Base-by-base conservation (phyloP, 1,140 invertebrate species). In the Daktulosphaira vitifoliae region DNA sequence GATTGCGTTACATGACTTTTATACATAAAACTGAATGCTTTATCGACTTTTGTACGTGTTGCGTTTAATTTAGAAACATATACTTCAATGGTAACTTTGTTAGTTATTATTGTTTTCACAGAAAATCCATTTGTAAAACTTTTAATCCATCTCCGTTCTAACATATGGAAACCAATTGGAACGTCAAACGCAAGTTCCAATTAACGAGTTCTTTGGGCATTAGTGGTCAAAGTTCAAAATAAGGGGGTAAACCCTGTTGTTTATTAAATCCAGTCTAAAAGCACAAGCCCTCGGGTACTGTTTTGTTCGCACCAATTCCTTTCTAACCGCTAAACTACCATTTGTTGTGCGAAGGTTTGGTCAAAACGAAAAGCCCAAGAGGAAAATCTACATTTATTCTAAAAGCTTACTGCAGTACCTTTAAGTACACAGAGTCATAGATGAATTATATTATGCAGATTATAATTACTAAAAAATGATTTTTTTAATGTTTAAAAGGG, bases 121-220 rank as follows among this genome's bases (percentile, higher is more conserved):
- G 54, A 29, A 42, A 59, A 48, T 46, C 29, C 46, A 6, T 18
- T 16, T 16, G 8, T 48, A 5, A 15, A 62, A 46, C 42, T 62
- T 62, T 62, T 62, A 62, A 62, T 62, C 42, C 42, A n/a, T 46
- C 13, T 48, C 44, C 23, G 22, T 9, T 11, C 46, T 13, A 18
- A 26, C 1, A 39, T 33, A 59, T 62, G 56, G 29, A 62, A 46
- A 62, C 56, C 44, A 62, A 62, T 62, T 62, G 56, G 26, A 29
- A 48, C 26, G 42, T 62, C 42, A 62, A 39, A 62, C 56, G 18
- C 56, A 62, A 62, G 56, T 62, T 62, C 42, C 56, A 62, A 62
- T 62, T 62, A 62, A 62, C 56, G 42, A 62, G 25, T 46, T 48
- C 25, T 25, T 62, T 25, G 16, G 25, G 42, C 56, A 20, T 46